Evolutionary conservation across 1,140 invertebrate genomes (phyloP), one percentile per base, ranked within the genome.

Genomic region (Venturia canescens): DNA sequence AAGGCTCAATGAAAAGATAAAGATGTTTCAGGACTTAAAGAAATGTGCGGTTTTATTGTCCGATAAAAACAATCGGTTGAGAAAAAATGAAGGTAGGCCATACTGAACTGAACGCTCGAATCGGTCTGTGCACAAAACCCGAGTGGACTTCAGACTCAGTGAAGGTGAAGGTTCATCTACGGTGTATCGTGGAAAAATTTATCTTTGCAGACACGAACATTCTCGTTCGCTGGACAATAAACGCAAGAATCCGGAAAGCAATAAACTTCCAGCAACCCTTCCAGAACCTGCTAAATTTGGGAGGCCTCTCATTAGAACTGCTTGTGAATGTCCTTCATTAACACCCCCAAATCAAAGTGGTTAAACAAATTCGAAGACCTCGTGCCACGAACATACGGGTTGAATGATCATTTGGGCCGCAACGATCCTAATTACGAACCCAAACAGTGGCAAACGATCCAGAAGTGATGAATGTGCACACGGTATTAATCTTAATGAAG

Each of bases 401-500:
- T 63, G 3, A 4, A 34, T 31, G 31, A 76, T 76, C 11, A 60
- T 63, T 3, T 21, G 18, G 29, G 27, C 53, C 27, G 2, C 6
- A 23, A 31, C 16, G 38, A 60, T 63, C 29, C 74, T 60, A 27
- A 76, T 34, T 15, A 60, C 48, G 5, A 18, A 29, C 16, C 26
- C 53, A 63, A 60, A 34, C 18, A n/a, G 11, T 23, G 15, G 29
- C 9, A 16, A 50, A 18, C 2, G n/a, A 63, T 31, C 44, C 34
- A 18, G 21, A 70, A 31, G 60, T 31, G 38, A 70, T 18, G 44
- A 50, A 29, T 67, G 77, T 57, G 48, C 18, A 69, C 77, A 18
- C 53, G 21, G 48, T 71, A 84, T 83, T 83, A 78, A 67, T 82
- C 84, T 80, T 84, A 82, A 85, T 79, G 78, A 84, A 83, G 78